A percentile compares a stretch with the other conserved stretches of the same genome.
phyloP scores from a whole-genome alignment of 1,140 invertebrate species.

The Bombus impatiens region DNA sequence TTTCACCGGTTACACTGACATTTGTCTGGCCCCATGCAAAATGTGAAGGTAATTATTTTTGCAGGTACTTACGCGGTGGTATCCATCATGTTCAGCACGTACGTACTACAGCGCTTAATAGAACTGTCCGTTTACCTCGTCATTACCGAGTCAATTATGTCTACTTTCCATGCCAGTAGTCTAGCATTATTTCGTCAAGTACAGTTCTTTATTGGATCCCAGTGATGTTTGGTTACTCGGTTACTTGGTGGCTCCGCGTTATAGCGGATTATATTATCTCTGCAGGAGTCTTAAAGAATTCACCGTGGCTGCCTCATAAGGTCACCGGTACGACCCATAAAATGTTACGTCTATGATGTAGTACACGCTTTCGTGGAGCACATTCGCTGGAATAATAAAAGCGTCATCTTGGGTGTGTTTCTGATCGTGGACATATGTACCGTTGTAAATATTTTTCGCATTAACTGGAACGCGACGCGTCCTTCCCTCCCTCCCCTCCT shows the following conservation, averaged over 20 bases:
- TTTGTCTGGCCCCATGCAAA: constrained; percentile 37
- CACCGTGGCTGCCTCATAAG: constrained; percentile 56
- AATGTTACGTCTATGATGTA: constrained; percentile 64
- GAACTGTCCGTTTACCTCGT: constrained; percentile 67
- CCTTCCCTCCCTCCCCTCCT: background rate
- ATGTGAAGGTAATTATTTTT: constrained; percentile 58
- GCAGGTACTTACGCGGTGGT: constrained; percentile 15
- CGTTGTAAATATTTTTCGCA: constrained; percentile 49
- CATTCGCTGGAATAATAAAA: constrained; percentile 60
- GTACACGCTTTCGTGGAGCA: constrained; percentile 37
- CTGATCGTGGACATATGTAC: constrained; percentile 25
- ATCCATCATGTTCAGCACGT: constrained; percentile 32
- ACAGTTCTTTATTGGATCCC: constrained; percentile 57
- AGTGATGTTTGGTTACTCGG: constrained; percentile 53
- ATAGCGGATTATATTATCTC: constrained; percentile 66
- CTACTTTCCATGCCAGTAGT: constrained; percentile 47
- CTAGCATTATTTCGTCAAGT: constrained; percentile 65
- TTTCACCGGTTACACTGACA: background rate
- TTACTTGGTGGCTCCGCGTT: constrained; percentile 26
- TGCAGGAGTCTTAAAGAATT: constrained; percentile 46
- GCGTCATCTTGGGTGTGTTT: constrained; percentile 37
- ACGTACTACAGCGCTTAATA: constrained; percentile 52
- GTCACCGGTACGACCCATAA: constrained; percentile 62
- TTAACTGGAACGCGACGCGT: constrained; percentile 14
- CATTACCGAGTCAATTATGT: constrained; percentile 67